phyloP scores from a whole-genome alignment of 2,888 invertebrate species.

The Drosophila greeni region DNA sequence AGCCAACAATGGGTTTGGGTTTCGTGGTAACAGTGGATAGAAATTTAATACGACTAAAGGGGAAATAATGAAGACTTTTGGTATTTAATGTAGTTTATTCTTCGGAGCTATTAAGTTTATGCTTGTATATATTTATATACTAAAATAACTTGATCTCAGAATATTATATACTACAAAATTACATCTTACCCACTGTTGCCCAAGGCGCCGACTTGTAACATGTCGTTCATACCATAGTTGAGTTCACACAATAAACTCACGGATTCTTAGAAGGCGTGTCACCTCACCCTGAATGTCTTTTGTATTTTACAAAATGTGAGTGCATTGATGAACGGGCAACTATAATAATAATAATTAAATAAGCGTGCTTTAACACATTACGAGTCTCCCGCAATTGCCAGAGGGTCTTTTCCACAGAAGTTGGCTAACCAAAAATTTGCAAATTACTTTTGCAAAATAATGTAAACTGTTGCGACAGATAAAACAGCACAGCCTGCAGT shows the following conservation, averaged over 20 bases:
- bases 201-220: background rate
- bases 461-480: conserved; percentile 27
- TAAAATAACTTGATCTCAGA: background rate
- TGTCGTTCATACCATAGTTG: background rate
- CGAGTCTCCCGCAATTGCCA: background rate
- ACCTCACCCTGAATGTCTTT: background rate
- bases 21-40: background rate
- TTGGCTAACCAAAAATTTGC: background rate
- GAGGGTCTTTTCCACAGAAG: background rate
- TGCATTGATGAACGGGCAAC: background rate
- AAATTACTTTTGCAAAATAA: conserved; percentile 17
- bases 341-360: background rate
- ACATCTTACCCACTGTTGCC: background rate
- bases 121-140: too few species aligned
- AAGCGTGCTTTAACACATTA: background rate
- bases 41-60: background rate
- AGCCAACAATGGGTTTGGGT: conserved; percentile 29
- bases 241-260: background rate
- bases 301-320: background rate
- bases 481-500: conserved; percentile 21
- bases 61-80: background rate
- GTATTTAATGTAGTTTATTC: background rate
- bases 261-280: background rate
- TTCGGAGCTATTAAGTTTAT: background rate
- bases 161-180: background rate